These are phyloP conservation scores for Cecidostiba fungosa DNA, from an alignment of 2,888 invertebrate genomes.

Conservation along the genomic window DNA sequence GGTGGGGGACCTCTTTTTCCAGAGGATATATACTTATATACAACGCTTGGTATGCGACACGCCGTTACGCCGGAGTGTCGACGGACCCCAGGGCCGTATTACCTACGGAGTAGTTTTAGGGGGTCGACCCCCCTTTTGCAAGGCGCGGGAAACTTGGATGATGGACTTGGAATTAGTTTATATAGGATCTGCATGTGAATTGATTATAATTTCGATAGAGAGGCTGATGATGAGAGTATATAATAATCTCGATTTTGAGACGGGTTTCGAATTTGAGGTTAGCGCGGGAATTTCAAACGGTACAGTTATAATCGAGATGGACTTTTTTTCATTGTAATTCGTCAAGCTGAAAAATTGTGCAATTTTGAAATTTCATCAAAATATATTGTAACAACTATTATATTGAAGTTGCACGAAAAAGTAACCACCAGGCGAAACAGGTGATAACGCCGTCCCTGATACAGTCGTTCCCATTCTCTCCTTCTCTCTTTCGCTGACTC, in stretches of 20 bases:
- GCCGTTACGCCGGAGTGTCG: neutral
- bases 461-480: constrained; percentile 30
- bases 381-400: too few species aligned
- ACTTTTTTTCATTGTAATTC: too few species aligned
- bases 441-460: neutral
- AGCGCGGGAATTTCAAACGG: neutral
- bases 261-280: neutral
- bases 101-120: neutral
- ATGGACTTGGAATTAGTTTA: neutral
- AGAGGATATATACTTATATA: neutral
- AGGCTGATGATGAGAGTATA: neutral
- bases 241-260: neutral
- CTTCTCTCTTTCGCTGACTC: neutral
- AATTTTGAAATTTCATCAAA: neutral
- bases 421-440: neutral
- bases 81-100: constrained; percentile 8
- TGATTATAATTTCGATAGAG: too few species aligned
- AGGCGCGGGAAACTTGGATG: constrained; percentile 1
- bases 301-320: too few species aligned
- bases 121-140: neutral
- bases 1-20: constrained; percentile 36
- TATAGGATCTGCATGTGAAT: neutral
- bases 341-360: too few species aligned
- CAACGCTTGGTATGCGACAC: neutral
- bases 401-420: neutral